Evolutionary conservation across 2,113 vertebrate species (phyloP), one percentile per base, ranked within the genome.

Genomic region (Cnemophilus loriae): DNA sequence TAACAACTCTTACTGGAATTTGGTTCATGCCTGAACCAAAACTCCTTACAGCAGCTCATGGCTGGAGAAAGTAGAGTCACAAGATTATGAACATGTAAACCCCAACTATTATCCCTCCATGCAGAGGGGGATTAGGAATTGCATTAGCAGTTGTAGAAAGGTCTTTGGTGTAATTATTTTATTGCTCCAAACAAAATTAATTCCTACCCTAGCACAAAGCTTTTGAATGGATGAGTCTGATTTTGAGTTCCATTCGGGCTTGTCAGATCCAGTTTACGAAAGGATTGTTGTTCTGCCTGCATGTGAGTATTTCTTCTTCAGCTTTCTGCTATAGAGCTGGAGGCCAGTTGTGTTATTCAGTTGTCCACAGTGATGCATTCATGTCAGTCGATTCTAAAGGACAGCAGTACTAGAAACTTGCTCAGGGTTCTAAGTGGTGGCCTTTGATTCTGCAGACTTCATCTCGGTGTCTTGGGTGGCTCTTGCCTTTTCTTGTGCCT

Each of bases 21-120:
- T 84, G 16, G 6, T 90, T 84, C 86, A 27, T 78, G 44, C 50
- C 71, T 92, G 76, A 92, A 84, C 63, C n/a, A 70, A 80, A 93
- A 67, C 52, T 63, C 86, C 63, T 84, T 81, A 64, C 12, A 35
- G 90, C 60, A 93, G 47, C 47, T 77, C 83, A 71, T 68, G 69
- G 68, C 60, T 93, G 44, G 47, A 65, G 57, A 96, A 95, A 93
- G 78, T 80, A 83, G 63, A 93, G 75, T 91, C 91, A 96, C 95
- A 90, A 95, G 95, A 88, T 76, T 80, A 88, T 19, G 24, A 77
- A 86, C 56, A 52, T 71, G 39, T 64, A 96, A 96, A 81, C 80
- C 56, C 60, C 56, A 50, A 3, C 49, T 24, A 6, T 94, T 93
- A 88, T 87, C 68, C 64, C 52, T 84, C 76, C 68, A 32, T 86